A percentile compares a stretch with the other conserved stretches of the same genome.
phyloP scores from a whole-genome alignment of 2,888 invertebrate genomes.

The Spilarctia lutea region DNA sequence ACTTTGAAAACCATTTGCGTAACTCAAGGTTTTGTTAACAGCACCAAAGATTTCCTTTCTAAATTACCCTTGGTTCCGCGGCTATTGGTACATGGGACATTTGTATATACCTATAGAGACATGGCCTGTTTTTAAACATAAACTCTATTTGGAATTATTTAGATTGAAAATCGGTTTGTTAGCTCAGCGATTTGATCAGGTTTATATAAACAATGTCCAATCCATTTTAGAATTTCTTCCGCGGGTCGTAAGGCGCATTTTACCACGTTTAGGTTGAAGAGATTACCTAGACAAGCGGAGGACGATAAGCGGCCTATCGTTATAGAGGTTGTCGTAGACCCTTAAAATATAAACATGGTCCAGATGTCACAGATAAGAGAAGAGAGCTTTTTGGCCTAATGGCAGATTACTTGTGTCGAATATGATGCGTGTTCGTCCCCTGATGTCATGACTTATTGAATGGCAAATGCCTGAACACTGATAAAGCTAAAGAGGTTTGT shows the following conservation, averaged over 20 bases:
- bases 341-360: slow-evolving; percentile 85
- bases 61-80: not conserved
- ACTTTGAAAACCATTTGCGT: too few species aligned
- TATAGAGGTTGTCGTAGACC: slow-evolving; percentile 83
- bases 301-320: slow-evolving; percentile 81
- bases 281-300: slow-evolving; percentile 82
- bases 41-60: not conserved
- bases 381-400: slow-evolving; percentile 83
- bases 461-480: slow-evolving; percentile 67
- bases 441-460: slow-evolving; percentile 70
- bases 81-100: not conserved
- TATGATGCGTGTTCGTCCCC: slow-evolving; percentile 64
- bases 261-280: slow-evolving; percentile 56
- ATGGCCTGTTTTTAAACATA: slow-evolving; percentile 53
- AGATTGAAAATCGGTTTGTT: slow-evolving; percentile 61
- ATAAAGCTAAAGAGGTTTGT: slow-evolving; percentile 41
- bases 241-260: slow-evolving; percentile 61
- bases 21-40: too few species aligned
- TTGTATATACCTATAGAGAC: slow-evolving; percentile 13
- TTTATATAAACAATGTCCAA: slow-evolving; percentile 53
- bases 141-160: slow-evolving; percentile 56
- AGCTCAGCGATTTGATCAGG: slow-evolving; percentile 51
- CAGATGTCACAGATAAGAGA: slow-evolving; percentile 84
- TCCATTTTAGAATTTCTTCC: slow-evolving; percentile 61
- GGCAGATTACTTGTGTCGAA: slow-evolving; percentile 80